Conservation (phyloP, 2,797 vertebrate genomes). For the Falco peregrinus region DNA sequence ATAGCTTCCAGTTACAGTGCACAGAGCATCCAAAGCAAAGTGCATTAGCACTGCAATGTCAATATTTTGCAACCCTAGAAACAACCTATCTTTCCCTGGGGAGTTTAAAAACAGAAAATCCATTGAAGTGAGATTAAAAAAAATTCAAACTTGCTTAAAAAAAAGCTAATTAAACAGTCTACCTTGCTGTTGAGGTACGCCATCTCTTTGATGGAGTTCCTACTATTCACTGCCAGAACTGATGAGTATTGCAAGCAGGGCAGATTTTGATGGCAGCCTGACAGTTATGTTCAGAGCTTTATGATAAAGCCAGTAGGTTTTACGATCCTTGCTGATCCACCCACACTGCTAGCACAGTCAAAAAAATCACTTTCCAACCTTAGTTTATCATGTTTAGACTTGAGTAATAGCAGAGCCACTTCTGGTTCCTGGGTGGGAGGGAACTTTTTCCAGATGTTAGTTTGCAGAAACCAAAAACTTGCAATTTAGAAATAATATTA, state of each 20-base stretch:
- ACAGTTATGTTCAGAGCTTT: background rate
- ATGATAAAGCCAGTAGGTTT: background rate
- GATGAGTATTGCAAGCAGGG: background rate
- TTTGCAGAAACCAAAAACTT: background rate
- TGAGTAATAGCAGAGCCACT: background rate
- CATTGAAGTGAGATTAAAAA: background rate
- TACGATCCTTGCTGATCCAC: conserved; percentile 2
- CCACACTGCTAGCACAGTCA: background rate
- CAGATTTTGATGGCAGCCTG: conserved; percentile 21
- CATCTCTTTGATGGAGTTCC: background rate
- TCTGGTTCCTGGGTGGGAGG: conserved; percentile 12
- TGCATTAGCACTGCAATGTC: background rate
- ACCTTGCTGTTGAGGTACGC: background rate
- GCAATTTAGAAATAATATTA: background rate
- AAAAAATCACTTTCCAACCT: background rate
- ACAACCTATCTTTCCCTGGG: background rate
- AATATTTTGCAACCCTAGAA: background rate
- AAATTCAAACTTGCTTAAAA: background rate
- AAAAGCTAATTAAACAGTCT: background rate
- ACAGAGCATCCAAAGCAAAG: background rate
- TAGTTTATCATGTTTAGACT: conserved; percentile 19
- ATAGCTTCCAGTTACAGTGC: background rate
- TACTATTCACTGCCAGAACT: background rate
- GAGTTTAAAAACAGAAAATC: background rate
- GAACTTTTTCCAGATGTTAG: conserved; percentile 21